phyloP scores from a whole-genome alignment of 2,113 vertebrate genomes.

The Merops nubicus region DNA sequence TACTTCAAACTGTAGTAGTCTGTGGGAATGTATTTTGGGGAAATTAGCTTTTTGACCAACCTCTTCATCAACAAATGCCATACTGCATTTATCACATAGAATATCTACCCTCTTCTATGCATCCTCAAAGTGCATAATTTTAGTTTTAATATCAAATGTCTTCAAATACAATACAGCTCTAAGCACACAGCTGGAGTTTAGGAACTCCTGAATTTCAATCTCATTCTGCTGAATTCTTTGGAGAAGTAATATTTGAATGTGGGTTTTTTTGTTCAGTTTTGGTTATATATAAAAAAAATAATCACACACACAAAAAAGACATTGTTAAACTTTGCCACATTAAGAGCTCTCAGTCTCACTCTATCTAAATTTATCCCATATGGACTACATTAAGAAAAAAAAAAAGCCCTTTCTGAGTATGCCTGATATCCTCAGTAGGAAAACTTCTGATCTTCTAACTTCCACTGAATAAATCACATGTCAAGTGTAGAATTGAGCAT shows the following conservation, averaged over 20 bases:
- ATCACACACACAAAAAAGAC: not conserved
- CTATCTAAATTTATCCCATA: not conserved
- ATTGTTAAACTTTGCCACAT: not conserved
- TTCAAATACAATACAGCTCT: not conserved
- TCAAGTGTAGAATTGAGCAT: not conserved
- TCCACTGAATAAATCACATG: not conserved
- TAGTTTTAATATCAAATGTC: fast-evolving
- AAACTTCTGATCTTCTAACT: not conserved
- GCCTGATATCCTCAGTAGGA: not conserved
- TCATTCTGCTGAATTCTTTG: not conserved
- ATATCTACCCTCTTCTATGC: not conserved
- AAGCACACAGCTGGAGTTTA: not conserved
- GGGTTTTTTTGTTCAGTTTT: not conserved
- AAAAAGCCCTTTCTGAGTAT: not conserved
- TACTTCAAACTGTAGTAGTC: not conserved
- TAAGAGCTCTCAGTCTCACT: not conserved
- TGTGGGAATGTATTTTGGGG: not conserved
- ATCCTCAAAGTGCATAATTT: not conserved
- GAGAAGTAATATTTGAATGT: not conserved
- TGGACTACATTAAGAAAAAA: not conserved
- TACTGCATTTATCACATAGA: not conserved
- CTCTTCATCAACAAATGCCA: not conserved
- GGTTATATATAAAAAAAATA: not conserved
- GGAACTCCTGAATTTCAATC: not conserved
- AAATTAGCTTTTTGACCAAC: not conserved